These are phyloP conservation scores for Bradypodion ventrale DNA, from an alignment of 2,797 vertebrate genomes.

Conservation along the genomic window DNA sequence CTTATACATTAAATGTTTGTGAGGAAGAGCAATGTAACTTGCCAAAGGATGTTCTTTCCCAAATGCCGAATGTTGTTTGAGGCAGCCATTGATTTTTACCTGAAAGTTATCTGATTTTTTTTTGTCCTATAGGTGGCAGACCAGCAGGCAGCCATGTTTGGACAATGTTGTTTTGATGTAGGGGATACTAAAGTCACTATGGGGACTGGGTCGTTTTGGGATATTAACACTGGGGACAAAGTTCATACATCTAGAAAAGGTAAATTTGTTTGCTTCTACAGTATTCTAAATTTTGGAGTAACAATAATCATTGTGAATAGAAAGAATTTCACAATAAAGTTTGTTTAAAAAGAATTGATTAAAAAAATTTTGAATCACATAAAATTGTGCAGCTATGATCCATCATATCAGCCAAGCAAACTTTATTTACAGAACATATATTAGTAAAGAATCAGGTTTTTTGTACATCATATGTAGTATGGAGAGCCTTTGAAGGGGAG, in stretches of 20 bases:
- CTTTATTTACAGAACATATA: not conserved
- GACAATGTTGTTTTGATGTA: conserved; percentile 92
- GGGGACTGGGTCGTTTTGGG: conserved; percentile 95
- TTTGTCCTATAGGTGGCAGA: conserved; percentile 85
- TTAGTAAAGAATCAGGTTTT: not conserved
- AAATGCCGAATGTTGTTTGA: not conserved
- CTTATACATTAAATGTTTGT: not conserved
- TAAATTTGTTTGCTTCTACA: conserved; percentile 45
- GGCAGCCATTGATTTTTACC: not conserved
- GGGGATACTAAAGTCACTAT: conserved; percentile 96
- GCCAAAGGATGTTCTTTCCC: not conserved
- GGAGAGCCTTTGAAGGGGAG: not conserved
- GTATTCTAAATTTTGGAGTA: not conserved
- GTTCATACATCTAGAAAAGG: conserved; percentile 72
- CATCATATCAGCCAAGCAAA: not conserved
- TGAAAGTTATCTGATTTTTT: not conserved
- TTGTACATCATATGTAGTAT: no score
- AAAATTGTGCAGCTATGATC: not conserved
- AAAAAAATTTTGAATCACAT: not conserved
- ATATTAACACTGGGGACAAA: conserved; percentile 89
- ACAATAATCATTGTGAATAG: not conserved
- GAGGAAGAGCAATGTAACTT: not conserved
- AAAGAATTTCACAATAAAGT: not conserved
- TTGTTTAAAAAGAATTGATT: not conserved
- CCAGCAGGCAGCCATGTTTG: conserved; percentile 97